A percentile compares a stretch with the other conserved stretches of the same genome.
These are phyloP conservation scores for Lampris megalopsis DNA, from an alignment of 2,113 vertebrate genomes.

Conservation along the genomic window DNA sequence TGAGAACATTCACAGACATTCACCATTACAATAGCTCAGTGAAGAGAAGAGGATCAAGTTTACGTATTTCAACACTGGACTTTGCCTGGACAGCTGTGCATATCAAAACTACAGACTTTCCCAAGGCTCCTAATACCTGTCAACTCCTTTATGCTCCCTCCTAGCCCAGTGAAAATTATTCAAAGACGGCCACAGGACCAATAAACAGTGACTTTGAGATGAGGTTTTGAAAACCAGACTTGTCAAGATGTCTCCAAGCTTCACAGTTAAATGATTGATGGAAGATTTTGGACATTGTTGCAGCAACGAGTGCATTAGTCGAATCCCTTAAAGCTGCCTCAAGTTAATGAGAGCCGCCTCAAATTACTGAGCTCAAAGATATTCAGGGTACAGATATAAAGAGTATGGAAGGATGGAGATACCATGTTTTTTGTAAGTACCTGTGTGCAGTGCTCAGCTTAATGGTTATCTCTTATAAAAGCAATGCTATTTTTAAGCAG, in stretches of 20 bases:
- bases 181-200: slow-evolving; percentile 6
- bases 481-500: slow-evolving; percentile 51
- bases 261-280: slow-evolving; percentile 26
- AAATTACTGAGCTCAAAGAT: slow-evolving; percentile 57
- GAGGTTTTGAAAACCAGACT: slow-evolving; percentile 13
- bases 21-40: background rate
- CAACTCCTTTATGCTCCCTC: background rate
- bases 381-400: slow-evolving; percentile 75
- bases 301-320: slow-evolving; percentile 20
- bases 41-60: slow-evolving; percentile 5
- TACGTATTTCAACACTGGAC: background rate
- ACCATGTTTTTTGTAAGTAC: slow-evolving; percentile 81
- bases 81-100: background rate
- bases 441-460: slow-evolving; percentile 57
- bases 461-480: slow-evolving; percentile 57
- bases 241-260: slow-evolving; percentile 2
- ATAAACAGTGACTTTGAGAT: background rate
- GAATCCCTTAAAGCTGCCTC: slow-evolving; percentile 41
- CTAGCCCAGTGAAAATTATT: background rate
- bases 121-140: background rate
- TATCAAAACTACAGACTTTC: background rate
- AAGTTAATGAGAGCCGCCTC: slow-evolving; percentile 59
- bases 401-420: slow-evolving; percentile 75
- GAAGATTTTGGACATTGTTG: slow-evolving; percentile 53
- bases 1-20: no score